Evolutionary conservation across 1,140 invertebrate species (phyloP), one percentile per base, ranked within the genome.

Genomic region (Philopotamus ludificatus): DNA sequence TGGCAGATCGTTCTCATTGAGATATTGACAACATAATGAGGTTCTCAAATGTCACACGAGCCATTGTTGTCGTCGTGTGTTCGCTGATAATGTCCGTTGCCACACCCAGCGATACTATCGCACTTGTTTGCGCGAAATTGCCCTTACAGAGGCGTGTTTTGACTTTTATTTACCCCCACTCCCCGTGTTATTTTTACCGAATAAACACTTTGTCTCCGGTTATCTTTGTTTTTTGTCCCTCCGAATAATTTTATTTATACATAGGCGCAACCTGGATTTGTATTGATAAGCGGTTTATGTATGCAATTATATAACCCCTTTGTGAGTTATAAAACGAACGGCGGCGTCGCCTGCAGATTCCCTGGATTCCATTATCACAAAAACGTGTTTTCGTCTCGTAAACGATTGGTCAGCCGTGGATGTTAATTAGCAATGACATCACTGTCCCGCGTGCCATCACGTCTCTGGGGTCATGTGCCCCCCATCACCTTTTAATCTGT

Each of bases 401-500:
- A 8, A 47, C 44, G 18, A 47, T 47, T 47, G 8, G 44, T 20
- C 4, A 16, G 15, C 18, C 44, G 15, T 47, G 4, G 28, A 34
- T 34, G 10, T 47, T 16, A 47, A 47, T 20, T 47, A 47, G 4
- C 18, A 4, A 12, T 34, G 28, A 34, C 18, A 50, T 21, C 1
- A 18, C 10, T 21, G 47, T 23, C 9, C 23, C 25, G 34, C 26
- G 15, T 39, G 53, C 8, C 55, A 16, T 60, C 57, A 60, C 57
- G 42, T 55, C 28, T 34, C 20, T 34, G 51, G 28, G 57, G 57
- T 60, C 57, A 26, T 42, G 44, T 12, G 42, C 12, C 4, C 22
- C 41, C 20, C 21, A 22, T 44, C 41, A 60, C 57, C 57, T 60
- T 47, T 60, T 47, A 60, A 60, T 60, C 47, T 26, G 44, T 15